These are phyloP conservation scores for Zingel zingel DNA, from an alignment of 2,113 vertebrate species.

Conservation along the genomic window DNA sequence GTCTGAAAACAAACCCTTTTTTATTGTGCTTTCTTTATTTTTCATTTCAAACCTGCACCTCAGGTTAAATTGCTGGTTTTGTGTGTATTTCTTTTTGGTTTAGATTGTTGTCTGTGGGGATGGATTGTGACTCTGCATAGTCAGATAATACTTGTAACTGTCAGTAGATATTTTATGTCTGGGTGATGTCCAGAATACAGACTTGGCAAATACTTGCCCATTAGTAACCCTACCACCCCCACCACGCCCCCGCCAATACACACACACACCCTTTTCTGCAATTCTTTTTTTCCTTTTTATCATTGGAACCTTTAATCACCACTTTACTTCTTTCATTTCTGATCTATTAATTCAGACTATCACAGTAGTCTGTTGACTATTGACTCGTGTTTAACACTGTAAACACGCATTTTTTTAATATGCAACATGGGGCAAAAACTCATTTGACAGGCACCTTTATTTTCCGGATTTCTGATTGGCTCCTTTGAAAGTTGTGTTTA, in stretches of 20 bases:
- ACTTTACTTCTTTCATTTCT: not conserved
- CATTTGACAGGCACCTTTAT: slow-evolving; percentile 66
- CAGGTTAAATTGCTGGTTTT: slow-evolving; percentile 40
- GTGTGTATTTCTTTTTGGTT: slow-evolving; percentile 28
- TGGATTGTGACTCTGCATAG: slow-evolving; percentile 19
- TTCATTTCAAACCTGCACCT: slow-evolving; percentile 19
- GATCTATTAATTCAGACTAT: not conserved
- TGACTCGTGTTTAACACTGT: slow-evolving; percentile 22
- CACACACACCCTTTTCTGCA: not conserved
- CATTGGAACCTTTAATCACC: not conserved
- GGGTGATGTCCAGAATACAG: slow-evolving; percentile 1
- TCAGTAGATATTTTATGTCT: slow-evolving; percentile 13
- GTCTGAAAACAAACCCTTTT: slow-evolving; percentile 14
- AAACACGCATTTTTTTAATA: slow-evolving; percentile 18
- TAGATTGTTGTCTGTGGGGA: slow-evolving; percentile 12
- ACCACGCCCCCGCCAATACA: too few relatives aligned
- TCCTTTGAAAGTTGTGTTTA: not conserved
- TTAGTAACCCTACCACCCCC: too few relatives aligned
- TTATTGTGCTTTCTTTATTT: slow-evolving; percentile 19
- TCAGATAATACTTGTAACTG: slow-evolving; percentile 10
- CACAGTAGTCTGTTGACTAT: slow-evolving; percentile 10
- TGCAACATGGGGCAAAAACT: slow-evolving; percentile 63
- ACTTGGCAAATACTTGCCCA: slow-evolving; percentile 1
- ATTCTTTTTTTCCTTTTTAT: not conserved
- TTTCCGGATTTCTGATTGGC: slow-evolving; percentile 13